Conservation (phyloP, 2,113 vertebrate species). For the Psilopsiagon aymara region DNA sequence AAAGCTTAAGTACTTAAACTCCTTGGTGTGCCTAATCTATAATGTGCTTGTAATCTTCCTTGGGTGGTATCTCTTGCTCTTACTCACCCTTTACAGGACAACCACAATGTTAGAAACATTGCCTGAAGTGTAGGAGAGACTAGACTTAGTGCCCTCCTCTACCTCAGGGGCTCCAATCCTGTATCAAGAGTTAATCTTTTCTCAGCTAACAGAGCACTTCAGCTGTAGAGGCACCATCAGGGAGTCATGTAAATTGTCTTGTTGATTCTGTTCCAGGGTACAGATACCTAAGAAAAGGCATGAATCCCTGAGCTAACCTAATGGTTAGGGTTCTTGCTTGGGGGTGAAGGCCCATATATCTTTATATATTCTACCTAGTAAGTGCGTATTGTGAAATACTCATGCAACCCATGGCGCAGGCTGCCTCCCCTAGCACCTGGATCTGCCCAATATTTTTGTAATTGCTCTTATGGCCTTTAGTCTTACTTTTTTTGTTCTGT, state of each 20-base stretch:
- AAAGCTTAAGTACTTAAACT: background rate
- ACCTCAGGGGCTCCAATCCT: background rate
- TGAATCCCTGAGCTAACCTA: background rate
- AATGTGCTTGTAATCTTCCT: background rate
- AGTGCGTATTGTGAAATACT: background rate
- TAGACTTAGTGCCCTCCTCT: background rate
- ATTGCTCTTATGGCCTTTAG: background rate
- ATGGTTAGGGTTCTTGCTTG: background rate
- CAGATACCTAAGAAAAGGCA: background rate
- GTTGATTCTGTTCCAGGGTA: rapidly evolving
- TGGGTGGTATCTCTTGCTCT: background rate
- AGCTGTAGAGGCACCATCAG: background rate
- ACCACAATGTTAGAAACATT: background rate
- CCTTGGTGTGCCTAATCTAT: background rate
- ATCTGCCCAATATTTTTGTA: background rate
- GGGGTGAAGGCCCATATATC: too few relatives aligned
- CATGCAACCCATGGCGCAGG: background rate
- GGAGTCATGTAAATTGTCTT: background rate
- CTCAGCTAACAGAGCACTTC: background rate
- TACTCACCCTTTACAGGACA: background rate
- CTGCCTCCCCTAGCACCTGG: background rate
- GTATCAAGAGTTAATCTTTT: background rate
- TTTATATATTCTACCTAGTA: background rate
- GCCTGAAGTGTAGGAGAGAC: background rate
- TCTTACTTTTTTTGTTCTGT: background rate